Percentiles rank a stretch among this genome's conserved stretches.
Evolutionary conservation across 2,797 vertebrate genomes (phyloP).

Genomic region (Pseudopleuronectes americanus): DNA sequence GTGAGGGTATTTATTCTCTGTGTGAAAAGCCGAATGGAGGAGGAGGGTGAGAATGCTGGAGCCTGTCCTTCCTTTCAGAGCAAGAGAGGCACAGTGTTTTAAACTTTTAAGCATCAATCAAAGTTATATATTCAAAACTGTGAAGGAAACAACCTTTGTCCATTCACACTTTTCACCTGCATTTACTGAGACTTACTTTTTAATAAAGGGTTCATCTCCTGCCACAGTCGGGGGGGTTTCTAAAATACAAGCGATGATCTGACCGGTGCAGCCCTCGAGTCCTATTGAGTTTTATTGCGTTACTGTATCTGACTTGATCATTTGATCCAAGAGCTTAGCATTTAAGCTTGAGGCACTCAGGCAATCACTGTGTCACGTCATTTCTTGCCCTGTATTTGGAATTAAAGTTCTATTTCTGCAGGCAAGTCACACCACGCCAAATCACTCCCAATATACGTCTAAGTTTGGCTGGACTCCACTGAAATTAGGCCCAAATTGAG

Average conservation of each 20-base stretch:
- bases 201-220: not conserved
- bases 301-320: conserved; percentile 32
- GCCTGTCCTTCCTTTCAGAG: conserved; percentile 10
- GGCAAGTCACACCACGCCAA: conserved; percentile 7
- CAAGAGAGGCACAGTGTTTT: conserved; percentile 5
- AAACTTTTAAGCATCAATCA: conserved; percentile 12
- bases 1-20: conserved; percentile 44
- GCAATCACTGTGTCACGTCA: conserved; percentile 23
- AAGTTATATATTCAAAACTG: conserved; percentile 6
- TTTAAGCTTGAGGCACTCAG: conserved; percentile 27
- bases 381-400: conserved; percentile 14
- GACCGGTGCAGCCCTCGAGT: conserved; percentile 10
- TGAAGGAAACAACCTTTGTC: not conserved
- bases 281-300: conserved; percentile 34
- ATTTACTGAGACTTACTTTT: conserved; percentile 15
- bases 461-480: not conserved
- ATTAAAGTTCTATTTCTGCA: conserved; percentile 29
- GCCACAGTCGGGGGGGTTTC: conserved; percentile 14
- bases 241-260: conserved; percentile 52
- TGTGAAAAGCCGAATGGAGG: conserved; percentile 25
- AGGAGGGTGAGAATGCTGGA: conserved; percentile 13
- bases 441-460: not conserved
- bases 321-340: conserved; percentile 38
- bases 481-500: conserved; percentile 10
- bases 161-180: not conserved